A percentile compares a stretch with the other conserved stretches of the same genome.
phyloP scores from a whole-genome alignment of 2,797 vertebrate species.

The Thalassophryne amazonica region DNA sequence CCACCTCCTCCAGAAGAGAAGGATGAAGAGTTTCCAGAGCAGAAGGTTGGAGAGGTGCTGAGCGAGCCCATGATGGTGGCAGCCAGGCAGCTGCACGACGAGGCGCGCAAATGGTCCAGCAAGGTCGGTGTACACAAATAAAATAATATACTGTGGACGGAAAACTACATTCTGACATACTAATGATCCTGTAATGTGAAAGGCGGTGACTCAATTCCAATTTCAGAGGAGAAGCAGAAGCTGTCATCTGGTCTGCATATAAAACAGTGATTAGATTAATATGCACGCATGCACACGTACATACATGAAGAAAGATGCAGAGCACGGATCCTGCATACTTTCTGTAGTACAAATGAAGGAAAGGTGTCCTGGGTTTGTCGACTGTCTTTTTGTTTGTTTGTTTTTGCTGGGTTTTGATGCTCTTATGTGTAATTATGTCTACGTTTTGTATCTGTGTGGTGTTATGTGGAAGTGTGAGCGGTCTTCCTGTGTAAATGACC shows the following conservation, averaged over 20 bases:
- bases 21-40: slow-evolving; percentile 97
- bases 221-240: slow-evolving; percentile 68
- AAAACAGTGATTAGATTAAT: slow-evolving; percentile 6
- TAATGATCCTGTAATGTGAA: slow-evolving; percentile 58
- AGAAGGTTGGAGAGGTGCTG: slow-evolving; percentile 92
- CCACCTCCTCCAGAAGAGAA: slow-evolving; percentile 97
- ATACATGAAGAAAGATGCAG: neutral
- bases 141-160: slow-evolving; percentile 8
- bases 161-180: slow-evolving; percentile 18
- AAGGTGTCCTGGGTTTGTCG: neutral
- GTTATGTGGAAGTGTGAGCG: slow-evolving; percentile 13
- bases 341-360: neutral
- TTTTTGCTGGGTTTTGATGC: too few relatives aligned
- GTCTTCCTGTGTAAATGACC: neutral
- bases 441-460: slow-evolving; percentile 7
- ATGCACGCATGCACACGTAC: neutral
- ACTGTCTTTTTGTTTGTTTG: too few relatives aligned
- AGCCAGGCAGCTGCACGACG: slow-evolving; percentile 93
- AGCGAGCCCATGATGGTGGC: slow-evolving; percentile 99
- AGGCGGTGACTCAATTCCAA: slow-evolving; percentile 52
- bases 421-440: neutral
- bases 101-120: slow-evolving; percentile 98
- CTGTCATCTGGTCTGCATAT: slow-evolving; percentile 66
- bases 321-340: neutral
- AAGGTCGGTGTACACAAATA: slow-evolving; percentile 69